These are phyloP conservation scores for Menidia menidia DNA, from an alignment of 2,797 vertebrate genomes.

Conservation along the genomic window DNA sequence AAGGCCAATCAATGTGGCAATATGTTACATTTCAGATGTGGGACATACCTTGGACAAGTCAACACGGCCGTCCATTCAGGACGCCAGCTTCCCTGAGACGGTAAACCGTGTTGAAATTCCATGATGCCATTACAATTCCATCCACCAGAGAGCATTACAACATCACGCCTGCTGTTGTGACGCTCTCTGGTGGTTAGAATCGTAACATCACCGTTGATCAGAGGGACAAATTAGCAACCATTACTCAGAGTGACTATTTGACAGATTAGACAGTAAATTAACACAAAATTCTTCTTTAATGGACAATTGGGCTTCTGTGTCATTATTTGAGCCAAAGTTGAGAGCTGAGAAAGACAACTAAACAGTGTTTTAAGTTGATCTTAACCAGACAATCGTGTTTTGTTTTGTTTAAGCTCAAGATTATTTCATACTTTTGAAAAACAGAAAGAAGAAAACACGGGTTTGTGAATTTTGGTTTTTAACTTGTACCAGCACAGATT, in stretches of 20 bases:
- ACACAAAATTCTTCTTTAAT: not conserved
- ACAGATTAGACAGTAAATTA: not conserved
- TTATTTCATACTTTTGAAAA: not conserved
- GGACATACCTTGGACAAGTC: too few species aligned
- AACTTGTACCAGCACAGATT: too few species aligned
- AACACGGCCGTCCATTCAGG: not conserved
- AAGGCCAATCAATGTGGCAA: constrained; percentile 27
- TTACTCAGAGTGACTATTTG: not conserved
- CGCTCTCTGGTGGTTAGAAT: too few species aligned
- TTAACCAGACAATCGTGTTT: not conserved
- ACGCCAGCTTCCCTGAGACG: not conserved
- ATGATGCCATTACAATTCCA: constrained; percentile 19
- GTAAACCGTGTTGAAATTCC: not conserved
- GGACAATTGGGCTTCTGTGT: constrained; percentile 3
- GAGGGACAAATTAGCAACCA: not conserved
- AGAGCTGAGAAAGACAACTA: not conserved
- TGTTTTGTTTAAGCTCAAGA: too few species aligned
- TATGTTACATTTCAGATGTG: not conserved
- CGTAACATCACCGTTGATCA: constrained; percentile 20
- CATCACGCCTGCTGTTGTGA: constrained; percentile 7
- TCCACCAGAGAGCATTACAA: constrained; percentile 65
- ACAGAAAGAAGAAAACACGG: too few species aligned
- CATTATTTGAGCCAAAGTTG: not conserved
- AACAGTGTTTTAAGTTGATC: not conserved
- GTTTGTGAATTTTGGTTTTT: not conserved